Base-by-base conservation (phyloP, 2,888 invertebrate genomes). In the Monoplex corrugatus region DNA sequence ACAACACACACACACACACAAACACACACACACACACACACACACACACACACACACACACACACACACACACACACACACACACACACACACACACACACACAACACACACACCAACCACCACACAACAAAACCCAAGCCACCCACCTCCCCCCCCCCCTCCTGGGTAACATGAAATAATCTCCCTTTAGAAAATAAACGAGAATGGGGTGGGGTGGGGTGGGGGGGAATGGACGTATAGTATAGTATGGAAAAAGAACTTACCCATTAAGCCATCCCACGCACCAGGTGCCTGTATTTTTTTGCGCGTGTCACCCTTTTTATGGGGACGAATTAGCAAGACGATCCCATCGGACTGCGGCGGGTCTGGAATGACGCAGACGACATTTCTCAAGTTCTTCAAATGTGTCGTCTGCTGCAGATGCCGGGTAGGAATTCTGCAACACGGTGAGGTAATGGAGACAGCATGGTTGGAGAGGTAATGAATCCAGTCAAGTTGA, bases 361-460 rank as follows among this genome's bases (percentile, higher is more conserved):
- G 43, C 44, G 40, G 78, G 50, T 78, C 82, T 87, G 87, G 87
- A 38, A 87, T 57, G 87, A 82, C 40, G 87, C 87, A 87, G 87
- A 82, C 87, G 87, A 87, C 87, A 87, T 87, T 87, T 57, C 43
- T 63, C 78, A 57, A 78, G 87, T 87, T 80, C 82, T 87, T 78
- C 57, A 87, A 87, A 87, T 87, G 78, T 57, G 80, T 87, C 82
- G 82, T 87, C 57, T 57, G 82, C 87, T 57, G 87, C 87, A 87
- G 78, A 87, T 87, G 87, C 50, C 82, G 16, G 57, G 40, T 6
- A 43, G 63, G 44, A 82, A 78, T 78, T 82, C 78, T 80, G 63
- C 45, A 63, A 75, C 87, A 87, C 63, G 28, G 63, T 28, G 80
- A 23, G 82, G 82, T 87, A 40, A 82, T 82, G 82, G 78, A 82